phyloP scores from a whole-genome alignment of 2,888 invertebrate genomes.

The Neoaliturus tenellus region DNA sequence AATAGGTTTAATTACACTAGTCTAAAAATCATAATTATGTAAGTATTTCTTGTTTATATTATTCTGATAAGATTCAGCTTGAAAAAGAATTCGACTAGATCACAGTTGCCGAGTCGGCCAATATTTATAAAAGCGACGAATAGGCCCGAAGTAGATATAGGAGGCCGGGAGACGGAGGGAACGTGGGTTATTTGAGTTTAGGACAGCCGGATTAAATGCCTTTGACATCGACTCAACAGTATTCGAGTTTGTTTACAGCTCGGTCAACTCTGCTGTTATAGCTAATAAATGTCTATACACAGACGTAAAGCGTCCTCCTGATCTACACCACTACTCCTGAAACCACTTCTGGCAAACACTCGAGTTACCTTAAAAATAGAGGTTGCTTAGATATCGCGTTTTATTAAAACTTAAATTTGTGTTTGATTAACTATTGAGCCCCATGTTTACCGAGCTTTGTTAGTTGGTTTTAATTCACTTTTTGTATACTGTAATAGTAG shows the following conservation, averaged over 20 bases:
- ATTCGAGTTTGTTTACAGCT: constrained; percentile 29
- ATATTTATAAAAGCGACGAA: constrained; percentile 22
- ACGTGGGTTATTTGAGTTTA: constrained; percentile 33
- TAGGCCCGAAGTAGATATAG: neutral
- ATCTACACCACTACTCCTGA: neutral
- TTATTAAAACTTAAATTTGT: no score
- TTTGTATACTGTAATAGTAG: no score
- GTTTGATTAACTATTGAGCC: no score
- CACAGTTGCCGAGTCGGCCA: neutral
- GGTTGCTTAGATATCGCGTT: no score
- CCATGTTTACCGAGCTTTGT: no score
- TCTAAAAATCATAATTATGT: no score
- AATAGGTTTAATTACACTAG: no score
- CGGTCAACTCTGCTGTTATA: constrained; percentile 35
- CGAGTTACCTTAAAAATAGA: no score
- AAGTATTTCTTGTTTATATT: no score
- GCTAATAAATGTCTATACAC: constrained; percentile 26
- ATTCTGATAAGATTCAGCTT: no score
- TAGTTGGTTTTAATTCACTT: no score
- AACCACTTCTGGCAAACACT: no score
- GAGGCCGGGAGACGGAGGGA: neutral
- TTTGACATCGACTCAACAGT: constrained; percentile 43
- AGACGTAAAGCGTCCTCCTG: constrained; percentile 6
- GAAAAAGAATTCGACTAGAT: neutral
- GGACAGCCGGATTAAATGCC: constrained; percentile 25